A percentile compares a stretch with the other conserved stretches of the same genome.
phyloP scores from a whole-genome alignment of 2,113 vertebrate species.

The Romanogobio albipinnatus region DNA sequence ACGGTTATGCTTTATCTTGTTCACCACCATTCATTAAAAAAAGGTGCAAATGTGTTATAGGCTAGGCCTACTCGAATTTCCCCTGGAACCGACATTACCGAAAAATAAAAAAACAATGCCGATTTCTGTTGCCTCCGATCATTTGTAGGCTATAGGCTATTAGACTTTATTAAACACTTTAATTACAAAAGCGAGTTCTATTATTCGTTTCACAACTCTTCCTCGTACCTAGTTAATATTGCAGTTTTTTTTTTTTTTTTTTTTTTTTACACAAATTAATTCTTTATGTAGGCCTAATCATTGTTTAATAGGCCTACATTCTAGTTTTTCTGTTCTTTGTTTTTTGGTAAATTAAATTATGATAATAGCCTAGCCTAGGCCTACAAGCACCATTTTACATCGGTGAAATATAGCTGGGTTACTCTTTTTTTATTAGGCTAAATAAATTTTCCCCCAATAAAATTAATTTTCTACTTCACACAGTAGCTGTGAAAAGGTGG shows the following conservation, averaged over 20 bases:
- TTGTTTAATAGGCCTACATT: not conserved
- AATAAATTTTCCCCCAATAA: not conserved
- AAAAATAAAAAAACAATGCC: too few relatives aligned
- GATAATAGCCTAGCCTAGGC: not conserved
- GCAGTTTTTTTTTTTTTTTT: not conserved
- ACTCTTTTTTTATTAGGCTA: not conserved
- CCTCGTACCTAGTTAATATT: not conserved
- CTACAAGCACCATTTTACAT: not conserved
- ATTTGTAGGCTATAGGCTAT: not conserved
- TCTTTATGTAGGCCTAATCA: not conserved
- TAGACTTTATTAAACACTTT: not conserved
- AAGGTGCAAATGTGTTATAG: not conserved
- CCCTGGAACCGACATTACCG: not conserved
- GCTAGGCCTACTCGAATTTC: not conserved
- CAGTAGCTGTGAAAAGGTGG: not conserved
- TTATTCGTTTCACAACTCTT: not conserved
- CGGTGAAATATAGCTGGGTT: not conserved
- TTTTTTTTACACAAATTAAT: not conserved
- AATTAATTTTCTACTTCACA: not conserved
- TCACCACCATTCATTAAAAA: not conserved
- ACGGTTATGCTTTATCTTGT: not conserved
- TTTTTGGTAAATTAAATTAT: not conserved
- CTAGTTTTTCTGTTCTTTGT: too few relatives aligned
- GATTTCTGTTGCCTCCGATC: not conserved
- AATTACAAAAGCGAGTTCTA: not conserved